Evolutionary conservation across 2,113 vertebrate genomes (phyloP), one percentile per base, ranked within the genome.

Genomic region (Nerophis ophidion): DNA sequence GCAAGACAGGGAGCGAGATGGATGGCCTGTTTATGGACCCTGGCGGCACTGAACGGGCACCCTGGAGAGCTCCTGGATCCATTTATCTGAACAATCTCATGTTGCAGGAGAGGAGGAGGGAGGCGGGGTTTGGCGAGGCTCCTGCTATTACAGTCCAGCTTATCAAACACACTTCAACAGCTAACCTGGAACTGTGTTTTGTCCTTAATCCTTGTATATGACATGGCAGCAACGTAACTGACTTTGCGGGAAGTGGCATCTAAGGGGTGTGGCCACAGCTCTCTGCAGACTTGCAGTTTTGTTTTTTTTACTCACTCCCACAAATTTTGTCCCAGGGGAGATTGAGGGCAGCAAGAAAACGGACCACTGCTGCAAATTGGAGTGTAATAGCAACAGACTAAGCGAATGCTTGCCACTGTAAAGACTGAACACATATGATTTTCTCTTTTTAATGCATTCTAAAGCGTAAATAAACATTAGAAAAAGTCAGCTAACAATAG

Each of bases 21-120:
- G 7, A 17, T n/a, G 12, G n/a, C 42, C 6, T 2, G 40, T 6
- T 11, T 17, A 51, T 9, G 14, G 60, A 0, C 38, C 0, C 7
- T n/a, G 5, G 38, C 9, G 2, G 44, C 19, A 13, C 9, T 10
- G 11, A 59, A 57, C 54, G 0, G 16, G 40, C 47, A 26, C 16
- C 48, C 19, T 35, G 1, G 9, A 44, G 56, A 50, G 19, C 33
- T 38, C 58, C 33, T 0, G 5, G 17, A 8, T 63, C 17, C 53
- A 54, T 70, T 63, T 53, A 58, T 61, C 15, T 50, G 42, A 38
- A 47, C 11, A 66, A n/a, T 5, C n/a, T 13, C 9, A 17, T 15
- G 57, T 35, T 6, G 8, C 47, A 15, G 62, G 40, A 4, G 38
- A 44, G 40, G 6, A 44, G 11, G 40, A 44, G 40, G 6, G 6